These are phyloP conservation scores for Petrolisthes manimaculis DNA, from an alignment of 2,888 invertebrate species.

Conservation along the genomic window DNA sequence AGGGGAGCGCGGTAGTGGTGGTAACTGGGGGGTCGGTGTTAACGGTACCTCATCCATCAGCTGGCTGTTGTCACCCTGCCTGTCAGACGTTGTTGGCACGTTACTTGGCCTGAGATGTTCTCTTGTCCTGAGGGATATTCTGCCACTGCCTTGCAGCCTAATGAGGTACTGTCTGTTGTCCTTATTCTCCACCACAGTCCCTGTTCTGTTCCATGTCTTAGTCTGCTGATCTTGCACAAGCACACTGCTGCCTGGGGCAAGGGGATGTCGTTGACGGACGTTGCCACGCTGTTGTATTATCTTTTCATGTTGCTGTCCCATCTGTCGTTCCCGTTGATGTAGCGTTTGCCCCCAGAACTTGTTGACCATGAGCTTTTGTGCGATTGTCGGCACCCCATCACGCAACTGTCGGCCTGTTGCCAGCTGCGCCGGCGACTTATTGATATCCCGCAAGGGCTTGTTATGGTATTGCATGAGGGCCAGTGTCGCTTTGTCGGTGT, in stretches of 20 bases:
- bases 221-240: neutral
- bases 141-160: neutral
- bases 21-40: neutral
- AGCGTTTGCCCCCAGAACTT: conserved; percentile 21
- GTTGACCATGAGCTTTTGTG: neutral
- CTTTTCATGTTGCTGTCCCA: neutral
- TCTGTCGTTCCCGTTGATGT: neutral
- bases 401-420: conserved; percentile 22
- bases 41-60: neutral
- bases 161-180: neutral
- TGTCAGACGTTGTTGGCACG: neutral
- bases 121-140: neutral
- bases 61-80: neutral
- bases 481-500: neutral
- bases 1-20: neutral
- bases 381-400: neutral
- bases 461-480: conserved; percentile 1
- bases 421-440: neutral
- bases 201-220: neutral
- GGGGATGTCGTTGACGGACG: neutral
- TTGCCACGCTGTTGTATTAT: neutral
- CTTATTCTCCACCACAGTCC: neutral
- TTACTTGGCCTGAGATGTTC: neutral
- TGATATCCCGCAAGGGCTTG: conserved; percentile 21
- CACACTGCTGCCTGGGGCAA: neutral